These are phyloP conservation scores for Camponotus vicinus DNA, from an alignment of 1,140 invertebrate genomes.

Conservation along the genomic window DNA sequence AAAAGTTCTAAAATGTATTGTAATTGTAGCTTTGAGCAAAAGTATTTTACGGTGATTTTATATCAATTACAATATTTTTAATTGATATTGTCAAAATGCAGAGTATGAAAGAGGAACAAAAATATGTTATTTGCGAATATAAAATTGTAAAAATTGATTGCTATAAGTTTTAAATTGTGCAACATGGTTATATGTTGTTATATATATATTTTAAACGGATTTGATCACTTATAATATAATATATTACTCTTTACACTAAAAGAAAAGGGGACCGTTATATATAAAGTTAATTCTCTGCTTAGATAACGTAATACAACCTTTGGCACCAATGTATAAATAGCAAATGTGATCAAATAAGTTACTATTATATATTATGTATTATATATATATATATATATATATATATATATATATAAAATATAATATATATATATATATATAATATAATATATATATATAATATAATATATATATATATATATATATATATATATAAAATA, in stretches of 20 bases:
- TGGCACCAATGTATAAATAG: neutral
- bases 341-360: too few species aligned
- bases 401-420: too few species aligned
- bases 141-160: neutral
- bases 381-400: too few species aligned
- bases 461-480: neutral
- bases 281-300: neutral
- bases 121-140: neutral
- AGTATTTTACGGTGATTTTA: neutral
- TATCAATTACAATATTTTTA: neutral
- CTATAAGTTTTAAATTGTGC: neutral
- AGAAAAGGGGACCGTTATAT: neutral
- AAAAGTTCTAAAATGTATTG: neutral
- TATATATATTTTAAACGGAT: neutral
- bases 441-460: too few species aligned
- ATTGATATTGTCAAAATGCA: neutral
- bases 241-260: neutral
- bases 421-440: too few species aligned
- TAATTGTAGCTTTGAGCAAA: neutral
- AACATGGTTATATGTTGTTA: neutral
- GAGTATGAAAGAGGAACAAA: neutral
- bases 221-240: neutral
- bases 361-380: too few species aligned
- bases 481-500: too few species aligned
- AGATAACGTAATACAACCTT: neutral